Conservation (phyloP, 2,113 vertebrate genomes). For the Hemiprocne comata region DNA sequence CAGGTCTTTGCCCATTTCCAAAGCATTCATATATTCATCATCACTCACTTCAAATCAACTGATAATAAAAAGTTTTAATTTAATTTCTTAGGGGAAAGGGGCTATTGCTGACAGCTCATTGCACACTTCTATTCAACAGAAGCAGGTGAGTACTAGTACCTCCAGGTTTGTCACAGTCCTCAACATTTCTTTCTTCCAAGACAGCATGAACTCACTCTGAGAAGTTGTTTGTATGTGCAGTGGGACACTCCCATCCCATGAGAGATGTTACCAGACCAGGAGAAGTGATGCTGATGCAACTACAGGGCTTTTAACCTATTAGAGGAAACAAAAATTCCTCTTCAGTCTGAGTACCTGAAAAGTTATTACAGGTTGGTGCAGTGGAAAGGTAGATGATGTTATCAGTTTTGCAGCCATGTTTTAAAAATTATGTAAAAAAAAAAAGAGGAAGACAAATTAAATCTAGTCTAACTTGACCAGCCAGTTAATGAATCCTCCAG, state of each 20-base stretch:
- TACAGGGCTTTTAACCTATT: fast-evolving
- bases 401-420: not conserved
- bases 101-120: not conserved
- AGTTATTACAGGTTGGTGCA: not conserved
- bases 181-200: not conserved
- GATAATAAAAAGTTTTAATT: not conserved
- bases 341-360: not conserved
- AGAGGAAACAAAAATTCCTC: not conserved
- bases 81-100: not conserved
- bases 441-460: not conserved
- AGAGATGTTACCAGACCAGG: not conserved
- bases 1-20: not conserved
- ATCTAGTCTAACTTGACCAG: not conserved
- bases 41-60: not conserved
- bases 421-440: not conserved
- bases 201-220: not conserved
- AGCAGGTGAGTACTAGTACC: not conserved
- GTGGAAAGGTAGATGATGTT: not conserved
- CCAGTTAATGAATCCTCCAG: not conserved
- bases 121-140: not conserved
- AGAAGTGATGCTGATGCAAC: not conserved
- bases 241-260: not conserved
- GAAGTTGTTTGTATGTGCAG: not conserved
- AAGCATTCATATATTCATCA: not conserved
- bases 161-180: not conserved